Evolutionary conservation across 2,113 vertebrate genomes (phyloP).

Genomic region (Fregetta grallaria): DNA sequence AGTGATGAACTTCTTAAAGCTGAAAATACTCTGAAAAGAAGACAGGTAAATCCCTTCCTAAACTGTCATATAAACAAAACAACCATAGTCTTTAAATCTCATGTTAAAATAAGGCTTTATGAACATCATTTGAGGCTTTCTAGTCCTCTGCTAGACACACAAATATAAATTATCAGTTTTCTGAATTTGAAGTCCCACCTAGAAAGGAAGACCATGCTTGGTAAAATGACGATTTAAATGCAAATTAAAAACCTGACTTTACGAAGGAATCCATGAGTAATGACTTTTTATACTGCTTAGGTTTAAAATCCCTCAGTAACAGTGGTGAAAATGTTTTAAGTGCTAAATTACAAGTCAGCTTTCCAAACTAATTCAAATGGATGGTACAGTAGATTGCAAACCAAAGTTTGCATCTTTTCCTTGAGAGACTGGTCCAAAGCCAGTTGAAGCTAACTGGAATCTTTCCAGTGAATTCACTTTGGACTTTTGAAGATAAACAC

Average conservation of each 20-base stretch:
- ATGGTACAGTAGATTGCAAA: neutral
- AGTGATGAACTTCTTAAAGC: neutral
- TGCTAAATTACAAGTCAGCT: slow-evolving; percentile 20
- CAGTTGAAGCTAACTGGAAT: neutral
- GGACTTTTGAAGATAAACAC: neutral
- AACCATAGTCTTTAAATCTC: neutral
- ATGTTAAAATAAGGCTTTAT: neutral
- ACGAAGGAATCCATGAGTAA: neutral
- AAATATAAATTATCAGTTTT: neutral
- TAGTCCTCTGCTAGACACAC: neutral
- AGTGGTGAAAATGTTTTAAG: slow-evolving; percentile 10
- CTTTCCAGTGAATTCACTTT: neutral
- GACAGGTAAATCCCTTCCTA: neutral
- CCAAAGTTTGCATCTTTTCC: neutral
- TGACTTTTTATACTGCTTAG: neutral
- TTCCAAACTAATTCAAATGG: neutral
- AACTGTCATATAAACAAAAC: neutral
- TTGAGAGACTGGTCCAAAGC: neutral
- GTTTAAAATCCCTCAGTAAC: slow-evolving; percentile 22
- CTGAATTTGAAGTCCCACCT: neutral
- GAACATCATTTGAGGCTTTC: neutral
- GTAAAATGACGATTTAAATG: neutral
- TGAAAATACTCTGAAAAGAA: neutral
- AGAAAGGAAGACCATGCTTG: neutral
- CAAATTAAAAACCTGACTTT: neutral